Percentiles rank a stretch among this genome's conserved stretches.
phyloP scores from a whole-genome alignment of 2,888 invertebrate genomes.

The Cheilosia variabilis region DNA sequence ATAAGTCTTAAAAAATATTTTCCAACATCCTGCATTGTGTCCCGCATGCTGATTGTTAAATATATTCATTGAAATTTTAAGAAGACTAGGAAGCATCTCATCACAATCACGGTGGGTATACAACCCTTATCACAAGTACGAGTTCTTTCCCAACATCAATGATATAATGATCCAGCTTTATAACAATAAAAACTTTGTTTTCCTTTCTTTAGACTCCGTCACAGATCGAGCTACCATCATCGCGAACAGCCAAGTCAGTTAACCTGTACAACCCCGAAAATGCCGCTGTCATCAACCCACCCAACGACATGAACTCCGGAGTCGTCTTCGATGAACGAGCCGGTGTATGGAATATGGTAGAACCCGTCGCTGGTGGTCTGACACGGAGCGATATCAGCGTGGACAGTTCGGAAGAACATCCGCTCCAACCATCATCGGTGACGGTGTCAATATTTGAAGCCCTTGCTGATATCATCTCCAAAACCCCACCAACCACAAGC shows the following conservation, averaged over 20 bases:
- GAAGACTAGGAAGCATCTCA: neutral
- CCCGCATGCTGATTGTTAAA: no score
- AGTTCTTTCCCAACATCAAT: neutral
- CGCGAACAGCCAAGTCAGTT: constrained; percentile 13
- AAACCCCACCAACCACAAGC: constrained; percentile 77
- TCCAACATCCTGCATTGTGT: no score
- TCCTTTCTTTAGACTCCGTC: constrained; percentile 23
- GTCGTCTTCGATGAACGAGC: constrained; percentile 53
- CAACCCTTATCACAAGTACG: neutral
- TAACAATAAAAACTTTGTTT: constrained; percentile 9
- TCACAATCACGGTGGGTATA: constrained; percentile 30
- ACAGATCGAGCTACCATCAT: constrained; percentile 11
- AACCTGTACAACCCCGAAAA: constrained; percentile 24
- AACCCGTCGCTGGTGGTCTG: constrained; percentile 77
- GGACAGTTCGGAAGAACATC: constrained; percentile 83
- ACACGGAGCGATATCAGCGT: constrained; percentile 83
- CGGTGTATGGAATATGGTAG: constrained; percentile 76
- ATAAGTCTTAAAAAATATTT: no score
- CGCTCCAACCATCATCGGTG: constrained; percentile 56
- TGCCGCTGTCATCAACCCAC: constrained; percentile 3
- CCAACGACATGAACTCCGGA: constrained; percentile 29
- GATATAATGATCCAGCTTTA: no score
- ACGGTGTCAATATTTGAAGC: constrained; percentile 86
- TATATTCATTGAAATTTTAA: neutral
- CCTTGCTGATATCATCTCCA: constrained; percentile 85